These are phyloP conservation scores for Aphrophora alni DNA, from an alignment of 2,888 invertebrate species.

Conservation along the genomic window DNA sequence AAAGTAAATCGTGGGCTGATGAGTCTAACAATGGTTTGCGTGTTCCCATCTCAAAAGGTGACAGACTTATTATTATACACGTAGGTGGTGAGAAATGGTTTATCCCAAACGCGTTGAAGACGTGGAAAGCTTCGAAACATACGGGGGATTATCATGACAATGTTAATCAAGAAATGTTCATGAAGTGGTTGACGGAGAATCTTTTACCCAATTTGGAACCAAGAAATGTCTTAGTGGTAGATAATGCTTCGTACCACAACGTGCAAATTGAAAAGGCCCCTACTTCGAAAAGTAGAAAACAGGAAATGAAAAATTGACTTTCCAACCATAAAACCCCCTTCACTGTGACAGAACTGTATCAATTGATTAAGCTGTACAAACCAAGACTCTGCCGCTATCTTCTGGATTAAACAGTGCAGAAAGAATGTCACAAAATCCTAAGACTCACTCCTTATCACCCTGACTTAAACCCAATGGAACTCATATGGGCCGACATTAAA, in stretches of 20 bases:
- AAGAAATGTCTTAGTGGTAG: not conserved
- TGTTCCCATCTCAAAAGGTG: too few relatives aligned
- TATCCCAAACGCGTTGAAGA: not conserved
- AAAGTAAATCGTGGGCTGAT: too few relatives aligned
- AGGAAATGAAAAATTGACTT: too few relatives aligned
- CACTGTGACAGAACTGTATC: not conserved
- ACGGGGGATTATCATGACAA: too few relatives aligned
- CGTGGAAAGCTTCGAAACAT: constrained; percentile 14
- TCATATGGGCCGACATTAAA: constrained; percentile 31
- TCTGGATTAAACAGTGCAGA: not conserved
- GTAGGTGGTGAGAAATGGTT: not conserved
- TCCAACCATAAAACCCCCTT: not conserved
- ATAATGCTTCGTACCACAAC: too few relatives aligned
- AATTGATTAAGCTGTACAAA: too few relatives aligned
- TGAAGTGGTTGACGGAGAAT: constrained; percentile 3
- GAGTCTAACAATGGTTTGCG: too few relatives aligned
- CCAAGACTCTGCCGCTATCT: not conserved
- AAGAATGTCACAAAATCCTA: too few relatives aligned
- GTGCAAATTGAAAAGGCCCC: not conserved
- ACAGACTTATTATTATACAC: too few relatives aligned
- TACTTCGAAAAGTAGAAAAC: not conserved
- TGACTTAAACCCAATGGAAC: too few relatives aligned
- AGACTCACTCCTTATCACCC: too few relatives aligned
- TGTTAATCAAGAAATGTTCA: too few relatives aligned
- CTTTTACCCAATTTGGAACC: constrained; percentile 7